Evolutionary conservation across 1,140 invertebrate species (phyloP).

Genomic region (Drosophila malerkotliana): DNA sequence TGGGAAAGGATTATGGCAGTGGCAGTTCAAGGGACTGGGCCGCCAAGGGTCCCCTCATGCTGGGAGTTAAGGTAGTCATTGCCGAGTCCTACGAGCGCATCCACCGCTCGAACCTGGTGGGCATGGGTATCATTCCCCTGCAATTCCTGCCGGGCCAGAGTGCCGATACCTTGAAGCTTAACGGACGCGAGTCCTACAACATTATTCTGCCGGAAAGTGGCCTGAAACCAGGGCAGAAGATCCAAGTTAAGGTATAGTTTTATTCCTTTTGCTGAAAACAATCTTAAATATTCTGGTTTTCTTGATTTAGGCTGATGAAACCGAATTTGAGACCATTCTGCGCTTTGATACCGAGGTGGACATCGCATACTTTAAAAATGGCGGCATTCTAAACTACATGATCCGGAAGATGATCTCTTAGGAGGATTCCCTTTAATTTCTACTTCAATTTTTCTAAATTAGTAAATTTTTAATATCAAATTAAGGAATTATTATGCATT

Average conservation of each 20-base stretch:
- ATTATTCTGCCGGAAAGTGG: slow-evolving; percentile 90
- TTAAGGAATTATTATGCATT: too few species aligned
- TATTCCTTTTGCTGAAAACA: too few species aligned
- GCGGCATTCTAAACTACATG: slow-evolving; percentile 99
- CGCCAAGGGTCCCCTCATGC: slow-evolving; percentile 97
- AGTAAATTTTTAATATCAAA: too few species aligned
- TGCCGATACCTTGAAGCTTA: slow-evolving; percentile 93
- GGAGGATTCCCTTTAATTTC: neutral
- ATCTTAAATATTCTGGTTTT: too few species aligned
- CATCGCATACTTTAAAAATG: slow-evolving; percentile 96
- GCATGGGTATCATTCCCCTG: slow-evolving; percentile 98
- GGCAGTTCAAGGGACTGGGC: slow-evolving; percentile 99
- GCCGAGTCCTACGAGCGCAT: slow-evolving; percentile 99
- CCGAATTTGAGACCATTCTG: slow-evolving; percentile 73
- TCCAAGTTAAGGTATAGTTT: slow-evolving; percentile 71
- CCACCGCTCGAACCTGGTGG: slow-evolving; percentile 98
- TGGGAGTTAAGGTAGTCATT: slow-evolving; percentile 96
- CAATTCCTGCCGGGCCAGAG: slow-evolving; percentile 94
- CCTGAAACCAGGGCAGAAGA: slow-evolving; percentile 75
- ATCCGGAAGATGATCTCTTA: slow-evolving; percentile 91
- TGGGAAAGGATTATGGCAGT: slow-evolving; percentile 98
- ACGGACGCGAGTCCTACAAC: slow-evolving; percentile 92
- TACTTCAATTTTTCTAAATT: too few species aligned
- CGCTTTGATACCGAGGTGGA: slow-evolving; percentile 99
- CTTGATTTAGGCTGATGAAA: slow-evolving; percentile 84